Evolutionary conservation across 2,888 invertebrate species (phyloP), one percentile per base, ranked within the genome.

Genomic region (Celastrina argiolus): DNA sequence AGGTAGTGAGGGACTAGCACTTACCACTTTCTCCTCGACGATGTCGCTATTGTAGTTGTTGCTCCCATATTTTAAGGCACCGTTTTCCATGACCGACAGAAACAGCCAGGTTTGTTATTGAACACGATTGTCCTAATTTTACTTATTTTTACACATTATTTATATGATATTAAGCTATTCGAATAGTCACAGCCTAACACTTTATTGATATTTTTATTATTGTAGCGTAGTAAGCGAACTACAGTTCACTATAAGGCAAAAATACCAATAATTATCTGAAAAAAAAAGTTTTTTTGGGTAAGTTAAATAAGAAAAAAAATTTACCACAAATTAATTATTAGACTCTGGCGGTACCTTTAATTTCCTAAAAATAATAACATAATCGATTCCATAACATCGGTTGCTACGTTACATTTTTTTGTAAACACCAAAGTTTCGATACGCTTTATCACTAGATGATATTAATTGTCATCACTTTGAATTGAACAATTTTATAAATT

Each of bases 51-150:
- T 91, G 84, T 91, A 90, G 84, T 91, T 91, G 81, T 92, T 92
- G 91, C 91, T 92, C 89, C 92, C 92, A 90, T 91, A 89, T 84
- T 91, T 91, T 88, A 92, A 91, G 91, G 92, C 91, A 91, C 92
- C 89, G 90, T 90, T 92, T 90, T 92, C 92, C 92, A 92, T 92
- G 88, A 85, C 90, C 88, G 84, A 85, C 81, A 86, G 79, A 83
- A 82, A 84, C 82, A 76, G 87, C 83, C 83, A 86, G 84, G 83
- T 80, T 75, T 71, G 71, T 68, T 69, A 72, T 73, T 72, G 72
- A 73, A 74, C 73, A 73, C 73, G 72, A 69, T 69, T 67, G 66
- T 68, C 58, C 68, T 70, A 71, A 69, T 66, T 64, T 71, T 67
- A 77, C 78, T 69, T 72, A 71, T 67, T 64, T 68, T 69, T 67